Evolutionary conservation across 2,113 vertebrate genomes (phyloP), one percentile per base, ranked within the genome.

Genomic region (Pyrgilauda ruficollis): DNA sequence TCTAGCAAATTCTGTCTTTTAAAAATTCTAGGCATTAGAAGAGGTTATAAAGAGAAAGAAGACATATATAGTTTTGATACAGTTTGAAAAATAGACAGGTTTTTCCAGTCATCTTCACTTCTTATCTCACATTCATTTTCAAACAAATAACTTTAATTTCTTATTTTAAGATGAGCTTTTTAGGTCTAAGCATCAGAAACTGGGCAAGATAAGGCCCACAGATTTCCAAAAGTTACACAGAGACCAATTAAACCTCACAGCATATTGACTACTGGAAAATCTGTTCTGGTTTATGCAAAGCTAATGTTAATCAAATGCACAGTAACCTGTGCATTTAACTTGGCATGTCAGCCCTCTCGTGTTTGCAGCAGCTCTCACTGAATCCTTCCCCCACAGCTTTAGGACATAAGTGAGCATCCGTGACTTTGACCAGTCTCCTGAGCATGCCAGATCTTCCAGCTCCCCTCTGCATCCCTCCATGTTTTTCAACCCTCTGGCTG

Each of bases 361-460:
- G 43, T n/a, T 66, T 41, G 35, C 19, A 58, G 70, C 50, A 66
- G 43, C 61, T 66, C 61, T 47, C 59, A 47, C 28, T n/a, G 50
- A 30, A 15, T 66, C 30, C 30, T 41, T 24, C 13, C 28, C 21
- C 19, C 35, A 49, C 12, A 49, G 4, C 30, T 66, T 75, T 35
- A 56, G 59, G 14, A 11, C 13, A 31, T 24, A 11, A n/a, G 43
- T 10, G 24, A 66, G 5, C 43, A 56, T 19, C 19, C 0, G 0
- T 66, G 24, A 74, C 49, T 18, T 64, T 74, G 41, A 56, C 24
- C n/a, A 47, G 23, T 66, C 19, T 15, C n/a, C 82, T 30, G 50
- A 74, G n/a, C 6, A 66, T 41, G 19, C 15, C 70, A 75, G n/a
- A 41, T 23, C 9, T 66, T 41, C 50, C 30, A 47, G n/a, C 10